Conservation (phyloP, 2,113 vertebrate species). For the Oreotragus oreotragus region DNA sequence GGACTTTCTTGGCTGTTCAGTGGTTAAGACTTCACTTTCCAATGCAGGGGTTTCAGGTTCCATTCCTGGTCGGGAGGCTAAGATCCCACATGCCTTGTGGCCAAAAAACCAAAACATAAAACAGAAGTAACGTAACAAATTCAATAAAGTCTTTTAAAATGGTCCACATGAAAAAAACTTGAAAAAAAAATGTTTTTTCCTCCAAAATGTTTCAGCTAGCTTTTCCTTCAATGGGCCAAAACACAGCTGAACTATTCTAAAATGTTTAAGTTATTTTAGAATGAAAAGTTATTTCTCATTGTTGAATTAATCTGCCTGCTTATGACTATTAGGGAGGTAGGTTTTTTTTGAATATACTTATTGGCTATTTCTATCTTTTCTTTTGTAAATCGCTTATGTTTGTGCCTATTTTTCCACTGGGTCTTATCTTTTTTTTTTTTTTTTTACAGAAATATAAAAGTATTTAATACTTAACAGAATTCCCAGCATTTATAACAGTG, state of each 20-base stretch:
- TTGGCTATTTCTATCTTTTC: neutral
- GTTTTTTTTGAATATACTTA: rapidly evolving
- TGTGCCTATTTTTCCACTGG: neutral
- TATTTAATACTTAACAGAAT: neutral
- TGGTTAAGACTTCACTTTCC: neutral
- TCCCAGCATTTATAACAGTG: neutral
- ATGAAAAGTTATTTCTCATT: neutral
- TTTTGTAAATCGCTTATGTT: neutral
- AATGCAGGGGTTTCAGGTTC: neutral
- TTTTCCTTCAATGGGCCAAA: neutral
- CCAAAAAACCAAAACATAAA: neutral
- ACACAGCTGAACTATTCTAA: neutral
- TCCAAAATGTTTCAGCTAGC: neutral
- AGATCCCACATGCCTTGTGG: neutral
- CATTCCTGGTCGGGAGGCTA: neutral
- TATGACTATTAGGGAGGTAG: neutral
- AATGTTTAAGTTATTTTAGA: neutral
- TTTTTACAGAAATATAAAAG: neutral
- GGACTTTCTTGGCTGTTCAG: neutral
- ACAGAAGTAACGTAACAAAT: neutral
- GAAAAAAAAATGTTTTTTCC: neutral
- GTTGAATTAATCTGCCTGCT: neutral
- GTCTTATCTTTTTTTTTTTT: neutral
- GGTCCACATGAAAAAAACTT: neutral
- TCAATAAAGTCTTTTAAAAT: neutral